These are phyloP conservation scores for Aphelenchoides fujianensis DNA, from an alignment of 1,140 invertebrate species.

Conservation along the genomic window DNA sequence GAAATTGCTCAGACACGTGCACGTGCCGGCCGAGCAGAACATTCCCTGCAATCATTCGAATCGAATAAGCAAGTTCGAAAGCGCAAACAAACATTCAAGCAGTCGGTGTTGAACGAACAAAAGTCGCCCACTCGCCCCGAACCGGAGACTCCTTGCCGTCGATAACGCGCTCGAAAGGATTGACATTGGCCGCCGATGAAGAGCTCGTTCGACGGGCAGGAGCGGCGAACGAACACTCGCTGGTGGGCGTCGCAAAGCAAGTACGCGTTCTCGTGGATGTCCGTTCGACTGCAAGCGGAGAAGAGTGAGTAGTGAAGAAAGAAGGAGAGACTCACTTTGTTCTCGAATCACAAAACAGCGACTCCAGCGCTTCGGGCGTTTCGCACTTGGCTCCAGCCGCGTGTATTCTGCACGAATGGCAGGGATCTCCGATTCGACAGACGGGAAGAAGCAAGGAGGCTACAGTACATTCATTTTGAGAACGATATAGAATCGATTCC, in stretches of 20 bases:
- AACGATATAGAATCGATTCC: not conserved
- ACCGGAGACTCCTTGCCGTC: conserved; percentile 57
- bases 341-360: conserved; percentile 44
- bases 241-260: conserved; percentile 48
- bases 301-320: conserved; percentile 26
- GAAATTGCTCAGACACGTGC: conserved; percentile 59
- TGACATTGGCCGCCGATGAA: conserved; percentile 57
- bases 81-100: conserved; percentile 45
- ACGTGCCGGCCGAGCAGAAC: conserved; percentile 61
- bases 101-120: conserved; percentile 61
- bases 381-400: conserved; percentile 35
- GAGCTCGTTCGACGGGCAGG: conserved; percentile 48
- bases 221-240: conserved; percentile 29
- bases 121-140: conserved; percentile 59
- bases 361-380: conserved; percentile 38
- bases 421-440: conserved; percentile 44
- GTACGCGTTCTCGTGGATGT: conserved; percentile 56
- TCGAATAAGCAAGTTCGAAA: not conserved
- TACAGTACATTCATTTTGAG: not conserved
- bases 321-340: conserved; percentile 43
- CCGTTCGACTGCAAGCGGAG: conserved; percentile 42
- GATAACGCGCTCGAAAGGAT: conserved; percentile 41
- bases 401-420: conserved; percentile 32
- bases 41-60: conserved; percentile 48
- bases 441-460: not conserved